These are phyloP conservation scores for Hedya salicella DNA, from an alignment of 2,888 invertebrate genomes.

Conservation along the genomic window DNA sequence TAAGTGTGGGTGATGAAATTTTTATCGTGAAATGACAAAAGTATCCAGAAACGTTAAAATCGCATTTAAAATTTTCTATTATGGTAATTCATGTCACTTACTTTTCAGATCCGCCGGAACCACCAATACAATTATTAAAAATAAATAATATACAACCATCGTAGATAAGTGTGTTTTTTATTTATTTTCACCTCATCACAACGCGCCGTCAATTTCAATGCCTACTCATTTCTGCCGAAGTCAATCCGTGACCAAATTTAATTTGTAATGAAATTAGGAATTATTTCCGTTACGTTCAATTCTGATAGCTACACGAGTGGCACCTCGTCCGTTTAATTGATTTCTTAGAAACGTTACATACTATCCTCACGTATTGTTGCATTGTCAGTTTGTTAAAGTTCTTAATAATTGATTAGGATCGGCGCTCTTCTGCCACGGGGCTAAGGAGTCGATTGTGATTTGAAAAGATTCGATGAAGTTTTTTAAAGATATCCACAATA, in stretches of 20 bases:
- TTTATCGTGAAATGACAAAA: too few relatives aligned
- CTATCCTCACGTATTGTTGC: too few relatives aligned
- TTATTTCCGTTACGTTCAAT: slow-evolving; percentile 9
- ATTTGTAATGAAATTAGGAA: slow-evolving; percentile 67
- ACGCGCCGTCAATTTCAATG: background rate
- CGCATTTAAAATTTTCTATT: too few relatives aligned
- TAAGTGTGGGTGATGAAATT: too few relatives aligned
- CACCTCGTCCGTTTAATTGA: slow-evolving; percentile 1
- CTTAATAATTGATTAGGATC: too few relatives aligned
- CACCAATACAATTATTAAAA: slow-evolving; percentile 39
- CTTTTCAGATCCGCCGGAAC: slow-evolving; percentile 53
- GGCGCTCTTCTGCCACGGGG: too few relatives aligned
- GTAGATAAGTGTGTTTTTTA: background rate
- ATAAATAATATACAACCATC: slow-evolving; percentile 13
- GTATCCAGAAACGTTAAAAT: too few relatives aligned
- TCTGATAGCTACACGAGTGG: slow-evolving; percentile 2
- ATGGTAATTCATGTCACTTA: slow-evolving; percentile 50
- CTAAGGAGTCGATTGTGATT: too few relatives aligned
- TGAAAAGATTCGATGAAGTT: too few relatives aligned
- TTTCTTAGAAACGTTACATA: background rate
- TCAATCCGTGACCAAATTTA: slow-evolving; percentile 46
- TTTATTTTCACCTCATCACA: slow-evolving; percentile 28
- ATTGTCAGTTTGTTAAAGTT: too few relatives aligned
- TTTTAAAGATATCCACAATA: too few relatives aligned
- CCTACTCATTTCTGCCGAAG: background rate